phyloP scores from a whole-genome alignment of 2,797 vertebrate genomes.

The Clarias pachynema region DNA sequence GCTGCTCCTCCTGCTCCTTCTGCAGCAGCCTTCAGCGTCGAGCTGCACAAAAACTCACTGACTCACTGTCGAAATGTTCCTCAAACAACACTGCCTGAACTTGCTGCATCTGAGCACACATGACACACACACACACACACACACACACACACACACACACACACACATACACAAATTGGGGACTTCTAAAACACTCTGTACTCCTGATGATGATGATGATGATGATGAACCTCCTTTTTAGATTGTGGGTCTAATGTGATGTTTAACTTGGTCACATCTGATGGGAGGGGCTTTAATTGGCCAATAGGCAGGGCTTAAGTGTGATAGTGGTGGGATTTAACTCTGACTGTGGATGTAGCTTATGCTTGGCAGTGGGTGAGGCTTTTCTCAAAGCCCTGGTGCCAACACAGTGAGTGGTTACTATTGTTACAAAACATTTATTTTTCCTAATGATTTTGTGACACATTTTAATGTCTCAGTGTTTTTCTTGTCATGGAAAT shows the following conservation, averaged over 20 bases:
- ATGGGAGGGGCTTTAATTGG: not conserved
- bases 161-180: slow-evolving; percentile 9
- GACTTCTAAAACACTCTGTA: not conserved
- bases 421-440: not conserved
- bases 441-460: not conserved
- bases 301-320: not conserved
- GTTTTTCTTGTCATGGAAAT: not conserved
- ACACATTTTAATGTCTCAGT: not conserved
- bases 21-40: slow-evolving; percentile 62
- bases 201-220: not conserved
- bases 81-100: slow-evolving; percentile 72
- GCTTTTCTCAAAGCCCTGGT: not conserved
- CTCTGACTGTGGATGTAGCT: too few species aligned
- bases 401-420: not conserved
- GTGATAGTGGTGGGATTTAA: not conserved
- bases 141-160: slow-evolving; percentile 56
- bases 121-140: slow-evolving; percentile 67
- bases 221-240: not conserved
- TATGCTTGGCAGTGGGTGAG: not conserved
- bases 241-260: not conserved
- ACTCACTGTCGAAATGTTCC: slow-evolving; percentile 47
- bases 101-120: slow-evolving; percentile 78
- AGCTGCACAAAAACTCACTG: slow-evolving; percentile 72
- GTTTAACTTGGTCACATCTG: not conserved
- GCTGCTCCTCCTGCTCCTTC: slow-evolving; percentile 27